These are phyloP conservation scores for Therioaphis trifolii DNA, from an alignment of 2,888 invertebrate genomes.

Conservation along the genomic window DNA sequence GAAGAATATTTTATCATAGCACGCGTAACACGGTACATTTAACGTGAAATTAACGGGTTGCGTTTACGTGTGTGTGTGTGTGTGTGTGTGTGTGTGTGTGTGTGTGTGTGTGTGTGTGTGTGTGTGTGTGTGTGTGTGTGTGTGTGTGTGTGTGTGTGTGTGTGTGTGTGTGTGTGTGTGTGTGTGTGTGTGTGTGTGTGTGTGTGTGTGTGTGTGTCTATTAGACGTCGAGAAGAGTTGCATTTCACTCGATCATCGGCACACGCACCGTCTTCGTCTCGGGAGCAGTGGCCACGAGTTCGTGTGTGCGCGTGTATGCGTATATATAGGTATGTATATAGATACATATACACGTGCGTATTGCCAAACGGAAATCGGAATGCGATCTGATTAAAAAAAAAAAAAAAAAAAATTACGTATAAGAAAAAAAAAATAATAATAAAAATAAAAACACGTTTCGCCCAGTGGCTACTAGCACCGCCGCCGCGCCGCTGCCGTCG, in stretches of 20 bases:
- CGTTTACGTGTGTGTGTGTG: background rate
- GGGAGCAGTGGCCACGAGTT: background rate
- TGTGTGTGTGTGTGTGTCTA: background rate
- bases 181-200: background rate
- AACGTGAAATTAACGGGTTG: conserved; percentile 19
- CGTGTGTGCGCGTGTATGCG: background rate
- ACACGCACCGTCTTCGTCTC: background rate
- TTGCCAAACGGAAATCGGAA: conserved; percentile 54
- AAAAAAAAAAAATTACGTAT: conserved; percentile 13
- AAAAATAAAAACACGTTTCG: conserved; percentile 46
- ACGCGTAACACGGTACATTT: conserved; percentile 18
- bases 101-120: background rate
- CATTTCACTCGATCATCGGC: background rate
- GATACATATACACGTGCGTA: conserved; percentile 9
- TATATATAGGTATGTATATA: background rate
- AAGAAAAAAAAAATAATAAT: too few relatives aligned
- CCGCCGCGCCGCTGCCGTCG: background rate
- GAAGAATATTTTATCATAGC: conserved; percentile 3
- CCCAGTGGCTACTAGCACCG: conserved; percentile 33
- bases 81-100: background rate
- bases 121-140: background rate
- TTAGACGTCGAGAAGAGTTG: background rate
- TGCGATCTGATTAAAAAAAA: conserved; percentile 50
- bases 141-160: background rate
- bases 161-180: background rate